A percentile compares a stretch with the other conserved stretches of the same genome.
Conservation (phyloP, 2,113 vertebrate genomes). For the Platycercus adscitus region DNA sequence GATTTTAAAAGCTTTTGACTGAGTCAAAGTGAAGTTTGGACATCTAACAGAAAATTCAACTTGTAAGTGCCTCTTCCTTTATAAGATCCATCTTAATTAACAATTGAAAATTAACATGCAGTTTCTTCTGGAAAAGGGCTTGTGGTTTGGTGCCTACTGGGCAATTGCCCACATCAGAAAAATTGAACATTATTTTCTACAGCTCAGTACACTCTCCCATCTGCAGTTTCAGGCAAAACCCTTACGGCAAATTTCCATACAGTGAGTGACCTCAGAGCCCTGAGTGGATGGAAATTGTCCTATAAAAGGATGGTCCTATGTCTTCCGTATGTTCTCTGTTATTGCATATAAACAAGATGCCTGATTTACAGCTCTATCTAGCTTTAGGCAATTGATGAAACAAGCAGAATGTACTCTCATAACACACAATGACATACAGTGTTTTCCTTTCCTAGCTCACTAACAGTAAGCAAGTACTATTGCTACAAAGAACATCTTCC, state of each 20-base stretch:
- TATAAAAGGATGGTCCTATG: background rate
- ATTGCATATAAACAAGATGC: background rate
- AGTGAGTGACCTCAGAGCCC: background rate
- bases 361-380: background rate
- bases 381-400: background rate
- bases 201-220: background rate
- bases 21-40: background rate
- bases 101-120: background rate
- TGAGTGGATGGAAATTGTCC: background rate
- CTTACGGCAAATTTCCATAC: background rate
- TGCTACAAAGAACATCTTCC: background rate
- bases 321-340: background rate
- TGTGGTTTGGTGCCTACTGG: background rate
- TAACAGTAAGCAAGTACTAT: background rate
- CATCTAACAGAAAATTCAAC: background rate
- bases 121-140: background rate
- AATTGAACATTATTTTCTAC: background rate
- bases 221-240: background rate
- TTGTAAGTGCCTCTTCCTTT: background rate
- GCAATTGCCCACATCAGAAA: background rate
- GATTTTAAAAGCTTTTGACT: background rate
- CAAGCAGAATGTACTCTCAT: background rate
- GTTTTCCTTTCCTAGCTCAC: background rate
- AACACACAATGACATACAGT: background rate
- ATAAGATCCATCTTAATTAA: background rate